A percentile compares a stretch with the other conserved stretches of the same genome.
Conservation (phyloP, 2,113 vertebrate genomes). For the Pelecanus crispus region DNA sequence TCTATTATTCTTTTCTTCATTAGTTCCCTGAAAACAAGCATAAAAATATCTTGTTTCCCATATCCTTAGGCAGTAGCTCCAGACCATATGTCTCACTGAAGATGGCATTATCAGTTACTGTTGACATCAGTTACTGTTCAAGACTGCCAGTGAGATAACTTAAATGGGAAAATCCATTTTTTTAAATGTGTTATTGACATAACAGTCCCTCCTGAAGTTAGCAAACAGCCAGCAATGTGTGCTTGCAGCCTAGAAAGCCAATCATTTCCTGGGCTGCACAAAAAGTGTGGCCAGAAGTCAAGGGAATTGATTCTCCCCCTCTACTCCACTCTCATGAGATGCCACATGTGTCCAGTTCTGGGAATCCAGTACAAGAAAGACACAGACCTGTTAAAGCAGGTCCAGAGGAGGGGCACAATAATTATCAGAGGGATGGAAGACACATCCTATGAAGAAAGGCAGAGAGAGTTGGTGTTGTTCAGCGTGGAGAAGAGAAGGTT, state of each 20-base stretch:
- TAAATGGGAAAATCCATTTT: not conserved
- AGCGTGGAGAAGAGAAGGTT: not conserved
- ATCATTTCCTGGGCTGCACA: too few relatives aligned
- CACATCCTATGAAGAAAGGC: not conserved
- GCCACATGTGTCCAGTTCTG: not conserved
- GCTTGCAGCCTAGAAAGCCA: not conserved
- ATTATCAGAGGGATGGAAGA: not conserved
- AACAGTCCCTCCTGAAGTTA: not conserved
- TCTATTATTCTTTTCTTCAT: not conserved
- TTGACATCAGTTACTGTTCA: not conserved
- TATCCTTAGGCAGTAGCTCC: not conserved
- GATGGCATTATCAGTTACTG: not conserved
- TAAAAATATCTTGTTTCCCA: not conserved
- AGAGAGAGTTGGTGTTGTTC: not conserved
- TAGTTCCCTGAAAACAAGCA: not conserved
- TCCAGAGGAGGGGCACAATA: not conserved
- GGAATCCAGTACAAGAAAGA: not conserved
- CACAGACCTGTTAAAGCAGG: accelerated
- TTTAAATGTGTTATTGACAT: not conserved
- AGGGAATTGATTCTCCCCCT: not conserved
- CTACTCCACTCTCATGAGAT: not conserved
- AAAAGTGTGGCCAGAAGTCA: not conserved
- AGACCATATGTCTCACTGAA: not conserved
- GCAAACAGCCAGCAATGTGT: not conserved
- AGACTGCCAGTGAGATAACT: not conserved